Percentiles rank a stretch among this genome's conserved stretches.
Conservation (phyloP, 1,140 invertebrate species). For the Elymnias hypermnestra region DNA sequence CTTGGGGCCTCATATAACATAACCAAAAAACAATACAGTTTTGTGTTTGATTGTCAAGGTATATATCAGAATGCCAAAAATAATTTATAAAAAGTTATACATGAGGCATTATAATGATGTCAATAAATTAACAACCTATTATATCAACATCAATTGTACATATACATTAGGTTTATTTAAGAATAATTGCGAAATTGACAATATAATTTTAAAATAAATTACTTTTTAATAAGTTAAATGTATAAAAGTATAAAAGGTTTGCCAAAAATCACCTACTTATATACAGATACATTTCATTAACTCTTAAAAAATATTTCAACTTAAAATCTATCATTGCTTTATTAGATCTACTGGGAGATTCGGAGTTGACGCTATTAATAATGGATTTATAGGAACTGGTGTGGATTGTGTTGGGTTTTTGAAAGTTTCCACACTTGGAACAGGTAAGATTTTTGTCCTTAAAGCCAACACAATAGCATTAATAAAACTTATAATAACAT, state of each 20-base stretch:
- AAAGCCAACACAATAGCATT: conserved; percentile 48
- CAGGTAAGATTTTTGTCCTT: conserved; percentile 31
- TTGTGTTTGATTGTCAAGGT: too few species aligned
- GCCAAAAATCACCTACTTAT: conserved; percentile 4
- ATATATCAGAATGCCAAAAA: too few species aligned
- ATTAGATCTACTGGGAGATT: conserved; percentile 51
- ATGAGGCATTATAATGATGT: too few species aligned
- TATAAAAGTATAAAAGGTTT: conserved; percentile 3
- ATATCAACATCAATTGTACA: too few species aligned
- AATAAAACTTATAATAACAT: conserved; percentile 85
- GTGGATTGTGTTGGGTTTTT: conserved; percentile 14
- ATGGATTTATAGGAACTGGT: conserved; percentile 30
- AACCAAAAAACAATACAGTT: too few species aligned
- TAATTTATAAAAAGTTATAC: too few species aligned
- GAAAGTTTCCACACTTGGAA: conserved; percentile 18
- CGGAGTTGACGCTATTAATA: conserved; percentile 43
- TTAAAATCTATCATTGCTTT: conserved; percentile 44
- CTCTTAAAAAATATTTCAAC: neutral
- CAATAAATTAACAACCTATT: too few species aligned
- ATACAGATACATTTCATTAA: conserved; percentile 10
- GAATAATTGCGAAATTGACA: too few species aligned
- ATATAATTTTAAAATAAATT: neutral
- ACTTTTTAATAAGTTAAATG: too few species aligned
- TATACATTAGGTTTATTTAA: too few species aligned
- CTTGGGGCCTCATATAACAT: too few species aligned